phyloP scores from a whole-genome alignment of 1,140 invertebrate species.

The Brachionus angularis region DNA sequence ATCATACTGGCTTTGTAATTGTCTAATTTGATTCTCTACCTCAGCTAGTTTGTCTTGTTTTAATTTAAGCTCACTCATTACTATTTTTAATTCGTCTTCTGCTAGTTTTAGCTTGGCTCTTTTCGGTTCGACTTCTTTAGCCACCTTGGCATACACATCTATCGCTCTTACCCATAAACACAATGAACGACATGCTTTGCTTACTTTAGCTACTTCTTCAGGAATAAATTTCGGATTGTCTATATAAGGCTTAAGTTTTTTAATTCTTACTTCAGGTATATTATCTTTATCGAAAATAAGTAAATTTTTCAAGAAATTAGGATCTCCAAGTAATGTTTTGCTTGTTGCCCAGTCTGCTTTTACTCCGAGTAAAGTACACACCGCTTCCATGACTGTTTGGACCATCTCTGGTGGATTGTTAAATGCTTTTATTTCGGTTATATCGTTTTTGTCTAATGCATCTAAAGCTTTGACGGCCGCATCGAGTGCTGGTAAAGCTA shows the following conservation, averaged over 20 bases:
- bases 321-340: conserved; percentile 55
- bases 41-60: conserved; percentile 56
- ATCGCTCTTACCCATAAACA: conserved; percentile 59
- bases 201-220: conserved; percentile 59
- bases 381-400: conserved; percentile 70
- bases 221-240: conserved; percentile 61
- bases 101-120: conserved; percentile 67
- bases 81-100: conserved; percentile 55
- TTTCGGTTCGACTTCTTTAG: conserved; percentile 64
- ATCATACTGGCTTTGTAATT: conserved; percentile 58
- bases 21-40: conserved; percentile 57
- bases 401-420: conserved; percentile 64
- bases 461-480: conserved; percentile 67
- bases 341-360: conserved; percentile 66
- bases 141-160: conserved; percentile 53
- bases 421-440: conserved; percentile 80
- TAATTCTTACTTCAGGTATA: conserved; percentile 70
- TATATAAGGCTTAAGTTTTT: conserved; percentile 67
- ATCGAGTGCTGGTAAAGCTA: conserved; percentile 35
- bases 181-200: conserved; percentile 55
- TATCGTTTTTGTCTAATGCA: conserved; percentile 78
- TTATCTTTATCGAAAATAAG: conserved; percentile 68
- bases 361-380: conserved; percentile 72
- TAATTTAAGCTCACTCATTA: conserved; percentile 54
- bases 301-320: conserved; percentile 56